phyloP scores from a whole-genome alignment of 1,140 invertebrate genomes.

The Babylonia areolata region DNA sequence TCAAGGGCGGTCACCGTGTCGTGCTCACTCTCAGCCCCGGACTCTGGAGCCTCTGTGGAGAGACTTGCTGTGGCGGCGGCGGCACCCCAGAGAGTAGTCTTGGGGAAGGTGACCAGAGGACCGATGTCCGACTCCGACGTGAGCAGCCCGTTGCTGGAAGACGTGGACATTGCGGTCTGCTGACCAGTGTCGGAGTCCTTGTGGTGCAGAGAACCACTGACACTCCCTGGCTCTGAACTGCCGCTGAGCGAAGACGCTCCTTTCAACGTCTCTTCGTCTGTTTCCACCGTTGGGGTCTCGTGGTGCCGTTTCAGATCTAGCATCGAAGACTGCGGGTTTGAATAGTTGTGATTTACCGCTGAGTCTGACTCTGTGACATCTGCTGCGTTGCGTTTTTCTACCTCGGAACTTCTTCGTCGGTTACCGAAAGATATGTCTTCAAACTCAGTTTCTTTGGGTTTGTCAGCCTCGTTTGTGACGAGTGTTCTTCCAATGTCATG shows the following conservation, averaged over 20 bases:
- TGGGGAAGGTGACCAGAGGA: constrained; percentile 26
- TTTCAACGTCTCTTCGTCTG: not conserved
- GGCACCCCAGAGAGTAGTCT: not conserved
- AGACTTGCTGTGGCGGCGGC: not conserved
- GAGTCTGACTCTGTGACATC: too few species aligned
- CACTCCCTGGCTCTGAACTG: not conserved
- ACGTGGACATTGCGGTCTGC: not conserved
- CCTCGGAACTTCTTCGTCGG: not conserved
- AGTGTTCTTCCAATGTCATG: not conserved
- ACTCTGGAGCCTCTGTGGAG: not conserved
- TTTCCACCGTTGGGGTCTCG: too few species aligned
- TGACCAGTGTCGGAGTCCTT: not conserved
- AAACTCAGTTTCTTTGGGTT: too few species aligned
- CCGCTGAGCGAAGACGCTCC: not conserved
- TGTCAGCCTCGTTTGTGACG: too few species aligned
- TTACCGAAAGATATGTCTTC: not conserved
- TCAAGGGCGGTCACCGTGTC: not conserved
- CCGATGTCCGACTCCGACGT: constrained; percentile 18
- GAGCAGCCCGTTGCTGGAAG: constrained; percentile 6
- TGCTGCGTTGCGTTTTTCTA: too few species aligned
- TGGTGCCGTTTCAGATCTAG: not conserved
- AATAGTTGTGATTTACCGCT: too few species aligned
- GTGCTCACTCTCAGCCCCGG: not conserved
- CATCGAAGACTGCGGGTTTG: too few species aligned
- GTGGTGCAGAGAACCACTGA: not conserved